Evolutionary conservation across 2,888 invertebrate species (phyloP).

Genomic region (Stegophylla sp.): DNA sequence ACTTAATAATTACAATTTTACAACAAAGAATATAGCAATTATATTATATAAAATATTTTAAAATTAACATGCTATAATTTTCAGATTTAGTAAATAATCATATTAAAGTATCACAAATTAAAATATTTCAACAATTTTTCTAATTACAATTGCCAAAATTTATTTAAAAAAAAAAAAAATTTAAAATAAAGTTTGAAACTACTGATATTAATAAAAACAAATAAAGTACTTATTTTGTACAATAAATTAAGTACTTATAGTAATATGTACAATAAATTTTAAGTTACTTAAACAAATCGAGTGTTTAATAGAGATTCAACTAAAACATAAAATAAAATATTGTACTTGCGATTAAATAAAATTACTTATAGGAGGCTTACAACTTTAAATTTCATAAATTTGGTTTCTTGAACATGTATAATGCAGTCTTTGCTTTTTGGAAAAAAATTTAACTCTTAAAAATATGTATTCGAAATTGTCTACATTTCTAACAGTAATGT

Average conservation of each 20-base stretch:
- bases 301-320: slow-evolving; percentile 47
- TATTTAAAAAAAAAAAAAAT: not conserved
- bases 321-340: slow-evolving; percentile 52
- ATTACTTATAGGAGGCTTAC: slow-evolving; percentile 44
- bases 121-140: slow-evolving; percentile 33
- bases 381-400: slow-evolving; percentile 19
- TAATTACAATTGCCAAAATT: slow-evolving; percentile 14
- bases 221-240: slow-evolving; percentile 45
- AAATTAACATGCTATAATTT: slow-evolving; percentile 48
- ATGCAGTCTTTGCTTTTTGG: slow-evolving; percentile 52
- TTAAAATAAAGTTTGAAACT: slow-evolving; percentile 6
- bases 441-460: slow-evolving; percentile 19
- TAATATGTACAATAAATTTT: slow-evolving; percentile 54
- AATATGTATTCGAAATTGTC: slow-evolving; percentile 33
- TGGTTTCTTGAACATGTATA: slow-evolving; percentile 41
- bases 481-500: slow-evolving; percentile 53
- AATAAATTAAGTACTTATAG: slow-evolving; percentile 55
- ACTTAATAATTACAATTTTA: slow-evolving; percentile 38
- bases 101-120: slow-evolving; percentile 31
- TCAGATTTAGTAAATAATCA: not conserved
- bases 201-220: slow-evolving; percentile 48
- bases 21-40: slow-evolving; percentile 23
- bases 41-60: slow-evolving; percentile 19
- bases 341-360: slow-evolving; percentile 45
- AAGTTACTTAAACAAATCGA: slow-evolving; percentile 46